phyloP scores from a whole-genome alignment of 2,797 vertebrate species.

The Eulemur rubriventer region DNA sequence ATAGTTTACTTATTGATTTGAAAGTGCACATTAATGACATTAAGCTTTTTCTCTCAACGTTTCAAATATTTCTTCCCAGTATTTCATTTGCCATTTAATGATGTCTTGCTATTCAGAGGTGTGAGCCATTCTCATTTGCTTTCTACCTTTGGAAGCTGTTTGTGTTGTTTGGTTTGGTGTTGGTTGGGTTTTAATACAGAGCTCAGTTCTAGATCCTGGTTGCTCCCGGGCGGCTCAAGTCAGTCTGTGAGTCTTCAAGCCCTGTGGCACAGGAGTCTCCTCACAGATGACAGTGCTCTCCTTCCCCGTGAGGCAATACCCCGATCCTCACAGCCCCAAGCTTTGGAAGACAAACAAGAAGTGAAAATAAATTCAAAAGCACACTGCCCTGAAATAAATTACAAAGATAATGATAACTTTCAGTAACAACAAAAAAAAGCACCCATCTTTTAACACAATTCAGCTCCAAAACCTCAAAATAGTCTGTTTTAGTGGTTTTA shows the following conservation, averaged over 20 bases:
- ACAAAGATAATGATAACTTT: constrained; percentile 18
- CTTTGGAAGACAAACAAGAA: constrained; percentile 32
- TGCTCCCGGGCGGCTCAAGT: background rate
- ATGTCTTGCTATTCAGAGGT: background rate
- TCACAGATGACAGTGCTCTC: background rate
- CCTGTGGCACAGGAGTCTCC: background rate
- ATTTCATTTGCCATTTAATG: constrained; percentile 29
- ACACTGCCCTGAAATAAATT: constrained; percentile 30
- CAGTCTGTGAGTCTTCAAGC: background rate
- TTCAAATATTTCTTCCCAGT: background rate
- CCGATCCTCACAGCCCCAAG: background rate
- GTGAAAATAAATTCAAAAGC: constrained; percentile 27
- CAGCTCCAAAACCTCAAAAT: background rate
- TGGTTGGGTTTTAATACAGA: background rate
- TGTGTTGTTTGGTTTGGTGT: background rate
- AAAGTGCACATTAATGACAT: background rate
- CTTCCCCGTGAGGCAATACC: background rate
- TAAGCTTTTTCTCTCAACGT: background rate
- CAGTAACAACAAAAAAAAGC: background rate
- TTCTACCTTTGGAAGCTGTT: background rate
- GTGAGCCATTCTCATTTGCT: background rate
- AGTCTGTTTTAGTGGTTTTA: background rate
- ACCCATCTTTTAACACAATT: background rate
- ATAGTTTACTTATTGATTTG: background rate
- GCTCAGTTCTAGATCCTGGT: background rate